Base-by-base conservation (phyloP, 2,888 invertebrate genomes). In the Atrina japonica region DNA sequence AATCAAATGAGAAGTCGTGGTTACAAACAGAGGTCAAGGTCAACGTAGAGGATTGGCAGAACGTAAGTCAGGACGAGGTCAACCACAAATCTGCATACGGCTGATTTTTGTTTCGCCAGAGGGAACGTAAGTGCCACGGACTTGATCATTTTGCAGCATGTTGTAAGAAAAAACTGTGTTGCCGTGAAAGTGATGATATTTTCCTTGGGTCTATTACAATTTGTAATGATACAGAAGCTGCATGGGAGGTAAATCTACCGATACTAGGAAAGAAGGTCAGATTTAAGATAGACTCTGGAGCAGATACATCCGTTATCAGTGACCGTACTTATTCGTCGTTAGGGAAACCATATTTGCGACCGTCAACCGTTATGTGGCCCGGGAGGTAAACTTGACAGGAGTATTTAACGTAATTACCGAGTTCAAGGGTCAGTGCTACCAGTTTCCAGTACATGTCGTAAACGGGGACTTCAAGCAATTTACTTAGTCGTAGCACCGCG, bases 211-310 rank as follows among this genome's bases (percentile, higher is more conserved):
- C 18, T 9, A 25, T 59, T 29, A 55, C 49, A 6, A 27, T 14
- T 7, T 58, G 41, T 30, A n/a, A 40, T 49, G 64, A 64, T 14
- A 43, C 52, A 16, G 14, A 45, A 29, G 47, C 11, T 11, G 60
- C 60, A 27, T 70, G 61, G 60, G 53, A 40, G n/a, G 30, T 65
- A 16, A 47, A 47, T 9, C 43, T 70, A 16, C 27, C 53, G 18
- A 60, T 70, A 1, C 45, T 60, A 60, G 35, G 47, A 2, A 60
- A 55, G 40, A 43, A 16, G 14, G 49, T 70, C 25, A 59, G 45
- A 14, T 70, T 70, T 49, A 60, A 60, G 25, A 66, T 70, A 21
- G 70, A 70, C n/a, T 66, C 70, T 49, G 66, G 66, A 21, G 66
- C 66, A 29, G 60, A 49, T 23, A 60, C 49, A 25, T 49, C 49